These are phyloP conservation scores for Percopsis transmontana DNA, from an alignment of 2,113 vertebrate species.

Conservation along the genomic window DNA sequence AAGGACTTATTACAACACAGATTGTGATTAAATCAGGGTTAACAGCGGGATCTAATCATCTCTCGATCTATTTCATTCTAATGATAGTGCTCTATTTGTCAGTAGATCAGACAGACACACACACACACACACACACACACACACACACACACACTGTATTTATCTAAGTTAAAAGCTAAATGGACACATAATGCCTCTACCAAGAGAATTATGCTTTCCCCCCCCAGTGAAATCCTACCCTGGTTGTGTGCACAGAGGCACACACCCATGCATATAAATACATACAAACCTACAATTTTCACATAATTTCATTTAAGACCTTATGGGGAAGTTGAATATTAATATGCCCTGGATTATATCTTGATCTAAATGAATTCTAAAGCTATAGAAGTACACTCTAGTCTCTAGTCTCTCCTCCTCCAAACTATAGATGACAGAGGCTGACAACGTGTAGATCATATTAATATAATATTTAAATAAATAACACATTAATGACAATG, in stretches of 20 bases:
- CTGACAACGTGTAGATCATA: too few relatives aligned
- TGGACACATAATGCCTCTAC: slow-evolving; percentile 75
- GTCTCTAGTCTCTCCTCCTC: too few relatives aligned
- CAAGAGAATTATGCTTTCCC: slow-evolving; percentile 71
- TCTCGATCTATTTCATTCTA: not conserved
- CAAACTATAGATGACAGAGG: too few relatives aligned
- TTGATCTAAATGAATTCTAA: slow-evolving; percentile 39
- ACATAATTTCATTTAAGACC: slow-evolving; percentile 18
- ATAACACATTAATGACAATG: too few relatives aligned
- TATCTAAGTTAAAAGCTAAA: slow-evolving; percentile 81
- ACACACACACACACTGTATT: slow-evolving; percentile 55
- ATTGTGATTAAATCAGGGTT: too few relatives aligned
- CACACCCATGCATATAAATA: slow-evolving; percentile 17
- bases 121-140: slow-evolving; percentile 23
- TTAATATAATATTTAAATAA: too few relatives aligned
- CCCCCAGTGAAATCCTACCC: slow-evolving; percentile 61
- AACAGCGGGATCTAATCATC: not conserved
- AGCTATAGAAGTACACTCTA: too few relatives aligned
- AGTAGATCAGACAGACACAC: slow-evolving; percentile 28
- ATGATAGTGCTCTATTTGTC: not conserved
- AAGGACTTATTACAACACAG: too few relatives aligned
- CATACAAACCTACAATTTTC: slow-evolving; percentile 35
- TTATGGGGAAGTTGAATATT: slow-evolving; percentile 52
- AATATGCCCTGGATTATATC: slow-evolving; percentile 61
- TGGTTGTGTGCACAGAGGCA: not conserved